Evolutionary conservation across 1,140 invertebrate genomes (phyloP), one percentile per base, ranked within the genome.

Genomic region (Diachasma alloeum): DNA sequence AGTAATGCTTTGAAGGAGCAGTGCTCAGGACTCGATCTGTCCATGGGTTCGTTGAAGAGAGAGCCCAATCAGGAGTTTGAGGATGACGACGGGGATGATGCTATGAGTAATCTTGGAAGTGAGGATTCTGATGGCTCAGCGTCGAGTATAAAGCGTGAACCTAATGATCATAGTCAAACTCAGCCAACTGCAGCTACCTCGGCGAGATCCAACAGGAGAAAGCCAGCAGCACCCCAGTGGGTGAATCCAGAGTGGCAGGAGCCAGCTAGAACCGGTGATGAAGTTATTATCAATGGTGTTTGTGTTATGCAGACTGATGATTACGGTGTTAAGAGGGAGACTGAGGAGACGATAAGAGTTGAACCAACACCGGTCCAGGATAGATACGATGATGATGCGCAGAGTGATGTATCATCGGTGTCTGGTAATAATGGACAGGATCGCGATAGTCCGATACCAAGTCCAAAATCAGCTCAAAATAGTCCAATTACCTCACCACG

Each of bases 211-310:
- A 93, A 91, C 66, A 88, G 97, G 75, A 91, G 97, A 74, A 99
- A 99, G 90, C 96, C 97, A 0, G 96, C 96, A 0, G 96, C 97
- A 36, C 98, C 98, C 0, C 97, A 99, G 89, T 98, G 97, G 96
- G 97, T 99, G 0, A 98, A 98, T 87, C 97, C 96, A 2, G 96
- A 97, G 70, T 95, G 96, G 93, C 95, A 97, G 85, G 93, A 96
- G 80, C 90, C 85, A 46, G 77, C 86, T 31, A 90, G 90, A 73
- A 91, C 91, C 77, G 91, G 92, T 10, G 93, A 93, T 80, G 95
- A 96, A 86, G 94, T 96, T 0, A 96, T 97, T 77, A 97, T 97
- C 78, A 97, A 97, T 82, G 96, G 96, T 4, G 96, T 97, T 17
- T 97, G 96, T 85, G 95, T 97, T 0, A 96, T 97, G 94, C 94